Evolutionary conservation across 2,888 invertebrate genomes (phyloP), one percentile per base, ranked within the genome.

Genomic region (Ophraella communa): DNA sequence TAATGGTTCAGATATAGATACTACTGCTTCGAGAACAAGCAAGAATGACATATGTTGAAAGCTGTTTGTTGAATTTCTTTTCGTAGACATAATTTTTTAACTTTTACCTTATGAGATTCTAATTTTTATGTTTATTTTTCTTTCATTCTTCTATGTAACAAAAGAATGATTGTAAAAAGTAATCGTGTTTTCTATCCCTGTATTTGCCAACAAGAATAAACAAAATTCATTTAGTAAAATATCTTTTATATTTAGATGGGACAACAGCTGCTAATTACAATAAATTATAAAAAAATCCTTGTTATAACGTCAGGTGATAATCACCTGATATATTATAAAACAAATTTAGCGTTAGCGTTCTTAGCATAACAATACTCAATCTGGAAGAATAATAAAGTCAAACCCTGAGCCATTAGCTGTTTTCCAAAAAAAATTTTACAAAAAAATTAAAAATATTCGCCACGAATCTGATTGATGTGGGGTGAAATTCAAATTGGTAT

Each of bases 401-500:
- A 44, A 44, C 27, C 60, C 53, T n/a, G 14, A 30, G 30, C 44
- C 23, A 53, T 30, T 60, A 53, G 52, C 47, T 21, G 21, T 20
- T 42, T 44, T 59, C 39, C 18, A 21, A n/a, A 24, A 52, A 60
- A 59, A 60, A 60, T 53, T 21, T 30, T 42, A 20, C 64, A 53
- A 62, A 65, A 62, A 67, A 65, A 62, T 18, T 30, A 49, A 44
- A 44, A 21, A 18, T 60, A 66, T 66, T 66, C 58, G 59, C 66
- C 44, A 62, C 18, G 49, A 51, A 27, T 62, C 39, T 17, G 59
- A 62, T 39, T 51, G 62, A 59, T 56, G 51, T 54, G 62, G 65
- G 66, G 62, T 66, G 62, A 66, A 64, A 61, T 61, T 64, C 33
- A 66, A 66, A 64, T 63, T 57, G 45, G 57, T 58, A 61, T 57